Percentiles rank a stretch among this genome's conserved stretches.
phyloP scores from a whole-genome alignment of 2,888 invertebrate species.

The Tigriopus californicus region DNA sequence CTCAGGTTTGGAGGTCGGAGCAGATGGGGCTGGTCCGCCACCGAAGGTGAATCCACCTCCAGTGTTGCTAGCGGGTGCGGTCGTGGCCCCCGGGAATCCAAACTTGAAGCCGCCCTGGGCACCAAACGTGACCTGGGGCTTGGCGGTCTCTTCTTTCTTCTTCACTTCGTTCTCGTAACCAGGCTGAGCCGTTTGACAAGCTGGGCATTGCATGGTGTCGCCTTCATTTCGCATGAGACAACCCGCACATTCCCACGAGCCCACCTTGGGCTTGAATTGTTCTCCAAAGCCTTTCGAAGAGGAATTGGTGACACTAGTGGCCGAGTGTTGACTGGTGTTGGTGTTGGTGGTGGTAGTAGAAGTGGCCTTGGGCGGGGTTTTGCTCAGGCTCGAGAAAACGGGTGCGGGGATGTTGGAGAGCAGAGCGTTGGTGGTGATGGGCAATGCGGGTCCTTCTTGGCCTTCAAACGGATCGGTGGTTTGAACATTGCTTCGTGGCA shows the following conservation, averaged over 20 bases:
- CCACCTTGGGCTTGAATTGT: conserved; percentile 34
- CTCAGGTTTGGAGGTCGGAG: neutral
- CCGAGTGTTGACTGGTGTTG: conserved; percentile 1
- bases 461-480: conserved; percentile 22
- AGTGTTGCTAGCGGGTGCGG: neutral
- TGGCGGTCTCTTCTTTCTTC: neutral
- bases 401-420: conserved; percentile 24
- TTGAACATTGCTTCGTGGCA: conserved; percentile 29
- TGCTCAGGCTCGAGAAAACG: conserved; percentile 23
- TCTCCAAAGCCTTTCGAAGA: conserved; percentile 19
- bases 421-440: conserved; percentile 20
- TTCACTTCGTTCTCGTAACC: conserved; percentile 20
- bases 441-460: conserved; percentile 22
- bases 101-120: conserved; percentile 22
- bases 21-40: neutral
- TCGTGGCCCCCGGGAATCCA: conserved; percentile 17
- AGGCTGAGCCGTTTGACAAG: conserved; percentile 29
- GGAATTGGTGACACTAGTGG: neutral
- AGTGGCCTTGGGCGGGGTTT: conserved; percentile 16
- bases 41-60: conserved; percentile 14
- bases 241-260: conserved; percentile 44
- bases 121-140: conserved; percentile 6
- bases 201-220: conserved; percentile 32
- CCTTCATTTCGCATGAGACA: conserved; percentile 41
- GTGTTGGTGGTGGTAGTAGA: neutral